Base-by-base conservation (phyloP, 2,113 vertebrate species). In the Phalacrocorax aristotelis region DNA sequence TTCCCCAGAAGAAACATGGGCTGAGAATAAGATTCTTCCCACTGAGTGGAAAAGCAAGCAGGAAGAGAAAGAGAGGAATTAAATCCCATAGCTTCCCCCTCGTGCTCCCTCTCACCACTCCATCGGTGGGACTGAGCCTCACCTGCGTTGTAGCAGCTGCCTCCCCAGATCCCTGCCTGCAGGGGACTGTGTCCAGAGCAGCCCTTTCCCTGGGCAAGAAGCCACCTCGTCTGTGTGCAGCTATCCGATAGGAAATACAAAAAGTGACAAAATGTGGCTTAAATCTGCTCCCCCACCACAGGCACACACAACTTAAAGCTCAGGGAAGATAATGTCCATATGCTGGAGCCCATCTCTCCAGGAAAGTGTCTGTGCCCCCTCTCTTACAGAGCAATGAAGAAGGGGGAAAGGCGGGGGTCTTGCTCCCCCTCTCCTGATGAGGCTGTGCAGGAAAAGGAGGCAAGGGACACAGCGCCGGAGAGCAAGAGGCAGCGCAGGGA, bases 381-480 rank as follows among this genome's bases (percentile, higher is more conserved):
- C 30, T 62, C 52, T 60, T 29, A 15, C 25, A 29, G 32, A 83
- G 42, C 66, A 36, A 22, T 90, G 52, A 82, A 38, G 81, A 83
- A 65, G 29, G 14, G 18, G 46, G 19, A 77, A 69, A 10, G 15
- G 16, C 14, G 5, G 29, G 13, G 9, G 30, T 23, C 34, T 72
- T 0, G 0, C 38, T 74, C 22, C 22, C 62, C 20, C 48, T 61
- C 16, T 58, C 7, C 62, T 20, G 1, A 14, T 21, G 64, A n/a
- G 22, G 6, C 21, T 44, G 30, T 62, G 65, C 15, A 52, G 61
- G 34, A 75, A 78, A 71, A 52, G n/a, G 44, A 29, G 23, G 5
- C 1, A 1, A 70, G 40, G 32, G 25, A 32, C 52, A 22, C 10
- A 0, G 23, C 4, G 6, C 34, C 0, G 0, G 11, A 30, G 26